Conservation (phyloP, 2,113 vertebrate genomes). For the Scatophagus argus region DNA sequence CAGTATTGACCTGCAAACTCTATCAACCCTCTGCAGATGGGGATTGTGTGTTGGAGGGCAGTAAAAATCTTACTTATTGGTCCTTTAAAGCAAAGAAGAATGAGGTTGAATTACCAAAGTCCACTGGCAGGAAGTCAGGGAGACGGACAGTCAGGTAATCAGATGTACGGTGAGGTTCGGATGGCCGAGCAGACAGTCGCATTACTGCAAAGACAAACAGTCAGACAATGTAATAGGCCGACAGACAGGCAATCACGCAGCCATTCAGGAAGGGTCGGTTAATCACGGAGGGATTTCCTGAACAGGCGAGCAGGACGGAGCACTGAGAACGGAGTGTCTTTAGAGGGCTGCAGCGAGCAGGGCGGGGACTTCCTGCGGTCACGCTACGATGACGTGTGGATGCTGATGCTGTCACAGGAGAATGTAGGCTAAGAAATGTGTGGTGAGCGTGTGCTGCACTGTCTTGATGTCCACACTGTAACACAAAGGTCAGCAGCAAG, state of each 20-base stretch:
- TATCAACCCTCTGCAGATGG: conserved; percentile 37
- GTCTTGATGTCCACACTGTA: too few relatives aligned
- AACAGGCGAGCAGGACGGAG: conserved; percentile 10
- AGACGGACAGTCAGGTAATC: conserved; percentile 23
- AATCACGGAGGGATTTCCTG: conserved; percentile 67
- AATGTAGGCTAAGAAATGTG: neutral
- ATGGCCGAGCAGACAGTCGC: conserved; percentile 12
- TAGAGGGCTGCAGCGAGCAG: conserved; percentile 8
- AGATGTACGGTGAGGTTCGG: neutral
- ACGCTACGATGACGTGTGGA: conserved; percentile 13
- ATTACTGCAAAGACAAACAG: conserved; percentile 23
- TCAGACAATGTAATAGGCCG: neutral
- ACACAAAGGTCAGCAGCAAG: neutral
- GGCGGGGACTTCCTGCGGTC: conserved; percentile 59
- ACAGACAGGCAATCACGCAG: conserved; percentile 19
- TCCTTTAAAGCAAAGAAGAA: conserved; percentile 24
- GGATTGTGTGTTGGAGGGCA: neutral
- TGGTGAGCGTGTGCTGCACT: neutral
- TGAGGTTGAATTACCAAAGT: conserved; percentile 1
- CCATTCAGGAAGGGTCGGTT: conserved; percentile 30
- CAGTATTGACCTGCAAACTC: conserved; percentile 50
- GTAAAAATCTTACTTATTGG: conserved; percentile 4
- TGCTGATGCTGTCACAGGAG: neutral
- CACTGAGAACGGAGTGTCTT: conserved; percentile 1
- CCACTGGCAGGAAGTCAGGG: neutral